Conservation (phyloP, 2,888 invertebrate genomes). For the Creontiades dilutus region DNA sequence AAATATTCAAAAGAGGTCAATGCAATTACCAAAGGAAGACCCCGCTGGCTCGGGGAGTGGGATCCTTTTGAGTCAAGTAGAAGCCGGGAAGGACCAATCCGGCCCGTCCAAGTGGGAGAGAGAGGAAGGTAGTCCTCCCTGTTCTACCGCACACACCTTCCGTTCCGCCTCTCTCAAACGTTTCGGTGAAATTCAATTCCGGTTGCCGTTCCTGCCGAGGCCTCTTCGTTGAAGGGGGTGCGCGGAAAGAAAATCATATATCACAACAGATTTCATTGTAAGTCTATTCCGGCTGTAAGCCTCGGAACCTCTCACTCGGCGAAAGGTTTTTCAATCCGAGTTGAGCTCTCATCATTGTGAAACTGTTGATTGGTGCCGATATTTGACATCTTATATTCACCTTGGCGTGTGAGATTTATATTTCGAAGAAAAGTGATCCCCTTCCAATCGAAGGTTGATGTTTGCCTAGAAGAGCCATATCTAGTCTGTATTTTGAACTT, state of each 20-base stretch:
- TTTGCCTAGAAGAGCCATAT: no score
- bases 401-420: no score
- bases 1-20: conserved; percentile 71
- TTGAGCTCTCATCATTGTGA: no score
- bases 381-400: no score
- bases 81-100: not conserved
- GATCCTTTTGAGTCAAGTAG: conserved; percentile 51
- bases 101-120: not conserved
- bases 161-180: conserved; percentile 1
- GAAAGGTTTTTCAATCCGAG: not conserved
- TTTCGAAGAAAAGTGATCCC: no score
- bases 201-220: not conserved
- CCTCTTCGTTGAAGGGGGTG: not conserved
- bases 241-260: conserved; percentile 55
- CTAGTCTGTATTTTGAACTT: no score
- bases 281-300: conserved; percentile 41
- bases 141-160: conserved; percentile 29
- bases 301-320: not conserved
- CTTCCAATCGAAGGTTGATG: no score
- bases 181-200: conserved; percentile 60
- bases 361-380: no score
- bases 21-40: conserved; percentile 64
- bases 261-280: conserved; percentile 44
- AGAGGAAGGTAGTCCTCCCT: not conserved
- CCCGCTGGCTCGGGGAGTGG: conserved; percentile 16